Evolutionary conservation across 1,140 invertebrate genomes (phyloP).

Genomic region (Panagrolaimus sp.): DNA sequence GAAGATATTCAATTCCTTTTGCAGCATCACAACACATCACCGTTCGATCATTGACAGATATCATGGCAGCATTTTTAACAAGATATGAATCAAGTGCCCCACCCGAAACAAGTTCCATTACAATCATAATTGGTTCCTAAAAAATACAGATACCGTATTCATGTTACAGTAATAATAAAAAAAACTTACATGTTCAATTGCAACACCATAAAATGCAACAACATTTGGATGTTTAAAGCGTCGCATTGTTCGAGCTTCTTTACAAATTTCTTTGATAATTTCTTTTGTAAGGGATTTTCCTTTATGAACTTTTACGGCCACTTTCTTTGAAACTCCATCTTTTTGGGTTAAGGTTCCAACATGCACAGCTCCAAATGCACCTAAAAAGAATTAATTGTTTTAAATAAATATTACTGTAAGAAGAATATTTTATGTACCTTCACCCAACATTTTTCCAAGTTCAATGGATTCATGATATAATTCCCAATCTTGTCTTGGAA

Average conservation of each 20-base stretch:
- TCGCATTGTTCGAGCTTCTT: conserved; percentile 88
- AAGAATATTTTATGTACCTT: conserved; percentile 66
- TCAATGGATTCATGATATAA: conserved; percentile 90
- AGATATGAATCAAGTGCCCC: conserved; percentile 67
- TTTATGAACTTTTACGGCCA: conserved; percentile 91
- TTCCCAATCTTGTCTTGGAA: conserved; percentile 85
- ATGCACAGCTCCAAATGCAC: conserved; percentile 94
- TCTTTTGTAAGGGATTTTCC: conserved; percentile 82
- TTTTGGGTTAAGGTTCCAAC: conserved; percentile 76
- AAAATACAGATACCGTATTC: neutral
- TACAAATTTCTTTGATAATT: conserved; percentile 89
- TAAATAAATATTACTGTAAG: too few species aligned
- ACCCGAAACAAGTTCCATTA: conserved; percentile 92
- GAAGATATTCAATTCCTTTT: conserved; percentile 88
- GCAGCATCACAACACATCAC: conserved; percentile 88
- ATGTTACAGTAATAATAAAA: neutral
- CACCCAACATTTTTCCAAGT: conserved; percentile 84
- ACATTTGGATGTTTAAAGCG: conserved; percentile 81
- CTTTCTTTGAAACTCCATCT: conserved; percentile 65
- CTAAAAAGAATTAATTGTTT: too few species aligned
- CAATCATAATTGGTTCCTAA: conserved; percentile 89
- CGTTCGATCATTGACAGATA: conserved; percentile 59
- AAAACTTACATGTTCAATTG: neutral
- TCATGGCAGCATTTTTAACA: conserved; percentile 68
- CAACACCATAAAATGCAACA: conserved; percentile 1